phyloP scores from a whole-genome alignment of 2,797 vertebrate species.

The Premnoplex brunnescens region DNA sequence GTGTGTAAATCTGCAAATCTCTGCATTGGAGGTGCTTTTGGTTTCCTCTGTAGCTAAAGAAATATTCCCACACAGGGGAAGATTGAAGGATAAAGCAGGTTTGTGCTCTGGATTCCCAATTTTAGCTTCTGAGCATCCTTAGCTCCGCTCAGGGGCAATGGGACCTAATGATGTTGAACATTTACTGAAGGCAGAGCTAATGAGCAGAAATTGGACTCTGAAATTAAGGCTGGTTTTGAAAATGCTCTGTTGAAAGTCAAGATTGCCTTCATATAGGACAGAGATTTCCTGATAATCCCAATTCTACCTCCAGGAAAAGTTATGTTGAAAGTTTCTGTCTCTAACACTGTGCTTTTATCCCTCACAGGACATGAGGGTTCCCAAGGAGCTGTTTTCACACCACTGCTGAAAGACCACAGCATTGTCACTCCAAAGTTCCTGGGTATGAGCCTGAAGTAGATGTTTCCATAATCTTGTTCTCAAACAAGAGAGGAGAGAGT shows the following conservation, averaged over 20 bases:
- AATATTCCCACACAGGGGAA: background rate
- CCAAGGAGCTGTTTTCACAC: background rate
- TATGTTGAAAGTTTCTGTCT: background rate
- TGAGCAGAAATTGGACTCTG: background rate
- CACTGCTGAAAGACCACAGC: slow-evolving; percentile 25
- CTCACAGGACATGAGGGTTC: background rate
- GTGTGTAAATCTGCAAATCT: background rate
- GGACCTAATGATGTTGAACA: background rate
- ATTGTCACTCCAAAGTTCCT: slow-evolving; percentile 20
- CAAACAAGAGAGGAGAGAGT: background rate
- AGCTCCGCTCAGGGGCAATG: background rate
- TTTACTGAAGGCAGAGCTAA: background rate
- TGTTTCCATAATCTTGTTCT: background rate
- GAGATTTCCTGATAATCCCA: background rate
- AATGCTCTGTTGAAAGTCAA: background rate
- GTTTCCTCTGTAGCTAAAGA: background rate
- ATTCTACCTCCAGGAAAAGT: background rate
- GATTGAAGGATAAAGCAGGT: background rate
- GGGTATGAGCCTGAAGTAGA: background rate
- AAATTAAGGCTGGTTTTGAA: background rate
- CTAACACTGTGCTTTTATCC: background rate
- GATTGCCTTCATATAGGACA: background rate
- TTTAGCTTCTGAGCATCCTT: background rate
- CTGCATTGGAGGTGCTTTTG: background rate
- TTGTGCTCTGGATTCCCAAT: background rate